These are phyloP conservation scores for Odontomyia ornata DNA, from an alignment of 2,888 invertebrate genomes.

Conservation along the genomic window DNA sequence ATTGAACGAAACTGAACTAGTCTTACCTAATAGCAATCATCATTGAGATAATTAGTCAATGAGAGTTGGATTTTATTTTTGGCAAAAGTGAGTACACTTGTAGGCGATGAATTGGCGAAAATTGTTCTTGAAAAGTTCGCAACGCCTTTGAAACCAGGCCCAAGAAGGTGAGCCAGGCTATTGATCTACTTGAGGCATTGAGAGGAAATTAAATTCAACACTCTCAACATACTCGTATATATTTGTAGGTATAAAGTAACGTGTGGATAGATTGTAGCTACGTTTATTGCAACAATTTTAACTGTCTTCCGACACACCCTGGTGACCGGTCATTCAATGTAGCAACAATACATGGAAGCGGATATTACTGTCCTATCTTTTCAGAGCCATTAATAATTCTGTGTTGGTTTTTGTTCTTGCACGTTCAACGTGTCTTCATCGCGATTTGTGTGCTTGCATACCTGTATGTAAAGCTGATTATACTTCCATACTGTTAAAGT, in stretches of 20 bases:
- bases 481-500: too few relatives aligned
- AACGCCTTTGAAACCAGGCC: neutral
- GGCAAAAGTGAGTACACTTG: neutral
- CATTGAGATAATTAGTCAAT: neutral
- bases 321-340: constrained; percentile 21
- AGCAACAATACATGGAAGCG: constrained; percentile 32
- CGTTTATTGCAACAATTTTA: neutral
- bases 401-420: constrained; percentile 28
- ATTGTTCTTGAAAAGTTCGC: neutral
- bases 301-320: constrained; percentile 18
- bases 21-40: constrained; percentile 1
- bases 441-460: neutral
- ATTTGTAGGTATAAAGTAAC: too few relatives aligned
- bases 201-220: neutral
- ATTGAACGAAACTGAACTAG: neutral
- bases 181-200: neutral
- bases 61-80: neutral
- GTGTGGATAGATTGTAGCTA: neutral
- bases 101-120: neutral
- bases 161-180: neutral
- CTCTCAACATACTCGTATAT: neutral
- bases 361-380: constrained; percentile 18
- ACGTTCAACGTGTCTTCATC: neutral
- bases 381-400: constrained; percentile 13
- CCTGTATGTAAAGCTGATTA: too few relatives aligned